Base-by-base conservation (phyloP, 2,888 invertebrate species). In the Pasiphila rectangulata region DNA sequence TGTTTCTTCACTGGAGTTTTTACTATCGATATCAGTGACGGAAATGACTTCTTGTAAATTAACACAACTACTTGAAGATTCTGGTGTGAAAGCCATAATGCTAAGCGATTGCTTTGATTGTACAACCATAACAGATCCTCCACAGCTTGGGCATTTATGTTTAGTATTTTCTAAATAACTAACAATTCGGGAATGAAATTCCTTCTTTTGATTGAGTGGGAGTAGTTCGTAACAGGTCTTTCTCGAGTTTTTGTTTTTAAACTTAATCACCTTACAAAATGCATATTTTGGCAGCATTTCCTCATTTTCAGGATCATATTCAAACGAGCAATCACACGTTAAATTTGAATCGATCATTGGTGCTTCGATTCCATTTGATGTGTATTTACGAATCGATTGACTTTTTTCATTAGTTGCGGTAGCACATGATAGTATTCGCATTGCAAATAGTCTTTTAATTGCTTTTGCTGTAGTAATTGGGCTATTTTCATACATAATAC, bases 251-350 rank as follows among this genome's bases (percentile, higher is more conserved):
- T 75, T 82, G 52, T 82, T 88, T 66, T 83, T 87, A 60, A 92
- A 92, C 62, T 85, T 88, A 64, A 92, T 76, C 5, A 90, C 69
- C 65, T 88, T 90, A 63, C 92, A 92, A 67, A 87, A 89, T 4
- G 91, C 90, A 57, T 91, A 90, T 57, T 79, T 81, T 0, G 91
- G 90, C 30, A 90, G 65, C 52, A 78, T 74, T 41, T 75, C 64
- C 51, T 55, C 60, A 13, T 48, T 61, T 36, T 83, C 76, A 7
- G 77, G 62, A 27, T 84, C 78, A 48, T 79, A 73, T 3, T 83
- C 79, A 58, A 89, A 83, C 43, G 54, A 61, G 60, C 89, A 90
- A 23, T 80, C 78, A 55, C 87, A 86, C 4, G 43, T 23, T 46
- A 82, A 62, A 51, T 70, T 69, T 12, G 51, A n/a, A 4, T 51